phyloP scores from a whole-genome alignment of 2,797 vertebrate genomes.

The Calcarius lapponicus region DNA sequence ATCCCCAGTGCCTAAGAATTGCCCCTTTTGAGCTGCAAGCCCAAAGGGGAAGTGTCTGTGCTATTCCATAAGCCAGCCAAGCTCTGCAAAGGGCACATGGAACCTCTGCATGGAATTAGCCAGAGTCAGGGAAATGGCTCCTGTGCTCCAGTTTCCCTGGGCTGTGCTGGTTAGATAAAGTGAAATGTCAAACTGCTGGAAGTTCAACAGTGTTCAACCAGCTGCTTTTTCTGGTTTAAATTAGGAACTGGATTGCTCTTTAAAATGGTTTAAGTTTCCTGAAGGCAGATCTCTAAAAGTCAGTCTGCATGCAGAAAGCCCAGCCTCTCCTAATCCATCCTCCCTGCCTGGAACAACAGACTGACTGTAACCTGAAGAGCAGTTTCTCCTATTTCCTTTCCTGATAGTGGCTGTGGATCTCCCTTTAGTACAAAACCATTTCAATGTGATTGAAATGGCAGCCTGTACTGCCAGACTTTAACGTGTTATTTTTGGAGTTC shows the following conservation, averaged over 20 bases:
- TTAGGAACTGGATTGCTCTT: background rate
- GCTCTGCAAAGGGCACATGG: background rate
- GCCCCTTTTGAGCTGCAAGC: background rate
- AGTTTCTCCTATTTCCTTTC: background rate
- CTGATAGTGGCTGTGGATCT: background rate
- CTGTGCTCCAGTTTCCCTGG: background rate
- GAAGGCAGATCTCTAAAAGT: constrained; percentile 30
- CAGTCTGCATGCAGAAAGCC: background rate
- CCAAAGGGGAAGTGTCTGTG: background rate
- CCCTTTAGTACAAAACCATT: background rate
- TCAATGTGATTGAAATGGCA: background rate
- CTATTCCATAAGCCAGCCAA: background rate
- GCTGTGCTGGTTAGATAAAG: constrained; percentile 4
- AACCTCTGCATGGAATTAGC: background rate
- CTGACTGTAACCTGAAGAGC: background rate
- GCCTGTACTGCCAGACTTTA: background rate
- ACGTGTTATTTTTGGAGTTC: background rate
- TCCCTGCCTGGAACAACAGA: background rate
- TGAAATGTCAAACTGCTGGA: background rate
- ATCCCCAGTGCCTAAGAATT: background rate
- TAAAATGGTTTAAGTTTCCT: constrained; percentile 9
- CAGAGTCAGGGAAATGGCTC: background rate
- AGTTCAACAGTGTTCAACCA: background rate
- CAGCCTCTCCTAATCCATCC: background rate
- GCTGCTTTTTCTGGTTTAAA: constrained; percentile 34